Percentiles rank a stretch among this genome's conserved stretches.
phyloP scores from a whole-genome alignment of 2,797 vertebrate genomes.

The Loriculus beryllinus region DNA sequence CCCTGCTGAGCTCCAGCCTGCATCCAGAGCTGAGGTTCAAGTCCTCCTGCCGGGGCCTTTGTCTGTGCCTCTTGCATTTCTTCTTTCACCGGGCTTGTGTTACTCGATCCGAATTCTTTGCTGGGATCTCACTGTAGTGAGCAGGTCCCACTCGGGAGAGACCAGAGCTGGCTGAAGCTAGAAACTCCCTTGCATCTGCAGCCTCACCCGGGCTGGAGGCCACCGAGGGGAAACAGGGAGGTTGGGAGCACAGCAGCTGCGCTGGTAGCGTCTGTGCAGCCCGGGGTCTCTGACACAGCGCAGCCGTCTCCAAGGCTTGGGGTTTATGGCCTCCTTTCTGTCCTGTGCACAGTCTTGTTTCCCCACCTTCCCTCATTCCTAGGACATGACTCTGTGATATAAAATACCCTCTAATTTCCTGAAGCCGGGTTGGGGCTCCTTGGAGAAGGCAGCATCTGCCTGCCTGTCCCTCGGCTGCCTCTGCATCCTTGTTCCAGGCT shows the following conservation, averaged over 20 bases:
- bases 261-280: background rate
- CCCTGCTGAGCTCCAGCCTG: background rate
- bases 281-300: background rate
- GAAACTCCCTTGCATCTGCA: background rate
- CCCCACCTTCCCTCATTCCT: constrained; percentile 34
- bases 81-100: background rate
- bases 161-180: constrained; percentile 10
- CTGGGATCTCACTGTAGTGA: background rate
- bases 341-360: background rate
- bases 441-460: constrained; percentile 3
- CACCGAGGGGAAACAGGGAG: background rate
- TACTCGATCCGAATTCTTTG: rapidly evolving
- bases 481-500: background rate
- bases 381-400: constrained; percentile 31
- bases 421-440: constrained; percentile 1
- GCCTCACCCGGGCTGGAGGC: constrained; percentile 19
- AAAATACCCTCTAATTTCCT: constrained; percentile 56
- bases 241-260: constrained; percentile 17
- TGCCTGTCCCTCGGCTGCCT: background rate
- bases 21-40: background rate
- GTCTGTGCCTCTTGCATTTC: background rate
- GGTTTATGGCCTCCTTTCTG: constrained; percentile 23
- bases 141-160: background rate
- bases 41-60: background rate
- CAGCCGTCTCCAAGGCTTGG: background rate